Conservation (phyloP, 2,113 vertebrate genomes). For the Aphyosemion australe region DNA sequence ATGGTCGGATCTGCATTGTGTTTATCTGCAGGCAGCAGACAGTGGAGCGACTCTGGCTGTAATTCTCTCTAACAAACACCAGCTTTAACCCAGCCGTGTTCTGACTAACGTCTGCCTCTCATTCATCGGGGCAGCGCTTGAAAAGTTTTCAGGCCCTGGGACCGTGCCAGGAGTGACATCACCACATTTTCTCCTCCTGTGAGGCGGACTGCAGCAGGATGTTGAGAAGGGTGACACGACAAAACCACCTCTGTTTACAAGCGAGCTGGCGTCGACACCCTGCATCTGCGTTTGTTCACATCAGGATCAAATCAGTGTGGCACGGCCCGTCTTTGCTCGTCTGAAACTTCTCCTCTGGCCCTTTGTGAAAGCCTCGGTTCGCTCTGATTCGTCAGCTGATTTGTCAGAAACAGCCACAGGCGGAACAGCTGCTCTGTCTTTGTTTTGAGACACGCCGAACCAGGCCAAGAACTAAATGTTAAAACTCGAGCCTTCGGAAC, state of each 20-base stretch:
- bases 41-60: constrained; percentile 65
- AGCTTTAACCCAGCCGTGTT: constrained; percentile 80
- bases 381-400: constrained; percentile 1
- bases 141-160: constrained; percentile 77
- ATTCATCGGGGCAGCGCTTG: constrained; percentile 77
- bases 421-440: neutral
- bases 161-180: constrained; percentile 83
- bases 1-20: constrained; percentile 50
- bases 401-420: neutral
- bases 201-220: constrained; percentile 45
- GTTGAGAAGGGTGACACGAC: constrained; percentile 57
- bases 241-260: constrained; percentile 54
- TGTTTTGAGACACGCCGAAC: neutral
- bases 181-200: constrained; percentile 71
- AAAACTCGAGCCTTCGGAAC: neutral
- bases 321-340: neutral
- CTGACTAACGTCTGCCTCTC: constrained; percentile 89
- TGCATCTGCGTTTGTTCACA: constrained; percentile 8
- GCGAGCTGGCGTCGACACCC: constrained; percentile 52
- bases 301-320: neutral
- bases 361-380: neutral
- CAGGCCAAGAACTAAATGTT: neutral
- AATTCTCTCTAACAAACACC: constrained; percentile 78
- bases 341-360: neutral
- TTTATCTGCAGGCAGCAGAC: constrained; percentile 54